Evolutionary conservation across 2,113 vertebrate species (phyloP).

Genomic region (Poeciliopsis retropinna): DNA sequence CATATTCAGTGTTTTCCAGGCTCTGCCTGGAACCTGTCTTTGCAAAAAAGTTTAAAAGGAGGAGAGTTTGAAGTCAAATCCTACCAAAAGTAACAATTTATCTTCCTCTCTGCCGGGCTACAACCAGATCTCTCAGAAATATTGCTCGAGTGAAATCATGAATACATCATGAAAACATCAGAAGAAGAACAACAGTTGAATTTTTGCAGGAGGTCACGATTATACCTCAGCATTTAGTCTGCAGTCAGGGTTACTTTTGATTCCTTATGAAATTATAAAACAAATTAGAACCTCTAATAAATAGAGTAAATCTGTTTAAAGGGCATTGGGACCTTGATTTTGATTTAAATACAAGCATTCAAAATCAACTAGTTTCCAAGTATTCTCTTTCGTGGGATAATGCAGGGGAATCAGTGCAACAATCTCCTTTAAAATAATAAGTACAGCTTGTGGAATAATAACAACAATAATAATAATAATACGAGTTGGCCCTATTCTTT

Average conservation of each 20-base stretch:
- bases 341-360: background rate
- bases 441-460: background rate
- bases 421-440: background rate
- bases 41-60: background rate
- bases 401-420: background rate
- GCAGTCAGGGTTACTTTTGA: background rate
- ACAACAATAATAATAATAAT: too few species aligned
- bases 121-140: background rate
- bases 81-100: background rate
- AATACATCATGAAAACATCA: background rate
- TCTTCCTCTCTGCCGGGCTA: background rate
- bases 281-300: background rate
- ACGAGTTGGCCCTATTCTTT: slow-evolving; percentile 1
- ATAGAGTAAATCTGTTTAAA: background rate
- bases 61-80: background rate
- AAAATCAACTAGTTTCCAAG: background rate
- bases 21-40: background rate
- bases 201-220: background rate
- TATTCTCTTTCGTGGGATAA: background rate
- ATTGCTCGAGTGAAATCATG: background rate
- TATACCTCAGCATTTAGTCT: background rate
- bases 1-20: background rate
- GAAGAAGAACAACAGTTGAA: background rate
- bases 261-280: background rate
- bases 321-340: background rate